Base-by-base conservation (phyloP, 1,140 invertebrate genomes). In the Cherax destructor region DNA sequence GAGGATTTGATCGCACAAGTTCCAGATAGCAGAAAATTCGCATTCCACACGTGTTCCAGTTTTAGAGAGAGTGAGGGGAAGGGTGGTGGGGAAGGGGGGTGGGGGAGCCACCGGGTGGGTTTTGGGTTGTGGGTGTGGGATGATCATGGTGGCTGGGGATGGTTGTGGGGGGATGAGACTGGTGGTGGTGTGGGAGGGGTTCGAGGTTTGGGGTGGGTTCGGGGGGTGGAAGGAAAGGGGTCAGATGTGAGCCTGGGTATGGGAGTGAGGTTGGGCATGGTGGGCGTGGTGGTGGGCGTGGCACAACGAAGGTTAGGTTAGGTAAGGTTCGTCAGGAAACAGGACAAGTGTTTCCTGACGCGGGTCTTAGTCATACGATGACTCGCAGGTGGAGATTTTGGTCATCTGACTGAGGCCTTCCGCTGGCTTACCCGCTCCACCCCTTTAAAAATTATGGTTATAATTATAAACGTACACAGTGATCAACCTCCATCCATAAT, bases 1-100 rank as follows among this genome's bases (percentile, higher is more conserved):
- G 88, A 50, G 78, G 88, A 91, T 91, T 91, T 91, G 88, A 91
- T 91, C 88, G 76, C 88, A 85, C 88, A 91, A 91, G 83, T 91
- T 91, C 74, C 88, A 91, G 76, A 91, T 86, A 76, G 76, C 83
- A 30, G 52, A 78, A 79, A 83, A 76, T 91, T 91, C 72, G 88
- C 88, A 91, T 85, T 91, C 88, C 59, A 78, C 74, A 47, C 49
- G 88, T 91, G 88, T 86, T 86, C 41, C 76, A 41, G 49, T 83
- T 90, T n/a, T 81, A 56, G 86, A 24, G 78, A 56, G 86, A 24
- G 78, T 7, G 59, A 65, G 69, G 41, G 59, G 7, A 74, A 13
- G 74, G 74, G 81, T 11, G 65, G 50, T 0, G 61, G 50, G 74
- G 18, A n/a, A n/a, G 7, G 41, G n/a, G 49, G 47, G n/a, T n/a